These are phyloP conservation scores for Dermatemys mawii DNA, from an alignment of 2,113 vertebrate species.

Conservation along the genomic window DNA sequence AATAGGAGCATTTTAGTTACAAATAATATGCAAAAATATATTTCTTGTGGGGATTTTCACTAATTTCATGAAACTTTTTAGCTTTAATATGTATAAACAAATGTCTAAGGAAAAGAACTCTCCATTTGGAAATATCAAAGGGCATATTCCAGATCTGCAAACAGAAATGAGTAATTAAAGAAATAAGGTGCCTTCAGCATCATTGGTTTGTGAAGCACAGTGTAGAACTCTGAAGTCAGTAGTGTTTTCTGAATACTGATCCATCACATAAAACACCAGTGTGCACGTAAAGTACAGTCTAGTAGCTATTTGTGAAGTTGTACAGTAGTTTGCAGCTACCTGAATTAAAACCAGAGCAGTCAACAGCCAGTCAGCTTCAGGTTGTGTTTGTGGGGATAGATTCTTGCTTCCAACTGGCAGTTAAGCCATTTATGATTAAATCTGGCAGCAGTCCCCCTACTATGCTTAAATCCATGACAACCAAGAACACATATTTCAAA, in stretches of 20 bases:
- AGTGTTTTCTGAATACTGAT: accelerated
- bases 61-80: slow-evolving; percentile 33
- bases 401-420: accelerated
- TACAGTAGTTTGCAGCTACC: accelerated
- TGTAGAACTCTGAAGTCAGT: not conserved
- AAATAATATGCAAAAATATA: slow-evolving; percentile 33
- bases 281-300: accelerated
- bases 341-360: not conserved
- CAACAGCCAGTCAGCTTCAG: not conserved
- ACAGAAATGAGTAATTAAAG: not conserved
- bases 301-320: not conserved
- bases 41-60: slow-evolving; percentile 56
- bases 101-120: slow-evolving; percentile 22
- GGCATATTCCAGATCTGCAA: not conserved
- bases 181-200: not conserved
- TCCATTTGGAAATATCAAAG: slow-evolving; percentile 25
- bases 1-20: slow-evolving; percentile 43
- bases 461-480: not conserved
- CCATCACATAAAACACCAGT: accelerated
- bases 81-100: slow-evolving; percentile 59
- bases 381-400: accelerated
- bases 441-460: not conserved
- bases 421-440: accelerated
- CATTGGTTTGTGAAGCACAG: not conserved
- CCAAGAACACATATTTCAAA: not conserved